Conservation (phyloP, 1,140 invertebrate species). For the Diachasmimorpha longicaudata region DNA sequence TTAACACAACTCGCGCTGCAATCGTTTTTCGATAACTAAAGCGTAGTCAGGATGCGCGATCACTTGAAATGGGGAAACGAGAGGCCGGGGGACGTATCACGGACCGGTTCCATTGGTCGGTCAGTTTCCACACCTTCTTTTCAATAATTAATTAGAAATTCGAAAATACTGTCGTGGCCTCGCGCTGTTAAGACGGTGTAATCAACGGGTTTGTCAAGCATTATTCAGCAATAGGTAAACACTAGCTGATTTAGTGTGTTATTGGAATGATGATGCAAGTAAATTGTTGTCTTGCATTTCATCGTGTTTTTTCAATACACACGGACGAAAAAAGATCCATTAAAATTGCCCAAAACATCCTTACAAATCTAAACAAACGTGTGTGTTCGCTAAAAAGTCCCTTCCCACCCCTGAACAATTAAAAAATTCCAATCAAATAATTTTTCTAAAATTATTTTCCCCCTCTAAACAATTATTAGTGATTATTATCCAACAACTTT, state of each 20-base stretch:
- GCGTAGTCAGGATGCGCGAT: constrained; percentile 38
- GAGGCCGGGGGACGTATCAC: constrained; percentile 43
- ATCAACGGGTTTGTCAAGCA: background rate
- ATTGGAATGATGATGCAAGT: background rate
- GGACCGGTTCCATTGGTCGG: constrained; percentile 57
- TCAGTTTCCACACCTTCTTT: constrained; percentile 58
- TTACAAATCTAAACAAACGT: no score
- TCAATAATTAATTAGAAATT: constrained; percentile 47
- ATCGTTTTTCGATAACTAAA: constrained; percentile 49
- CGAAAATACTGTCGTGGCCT: background rate
- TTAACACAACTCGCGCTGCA: constrained; percentile 8
- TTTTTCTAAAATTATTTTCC: no score
- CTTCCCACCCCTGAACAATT: no score
- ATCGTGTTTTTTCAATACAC: background rate
- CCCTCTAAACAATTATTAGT: no score
- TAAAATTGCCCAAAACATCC: no score
- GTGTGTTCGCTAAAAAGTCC: no score
- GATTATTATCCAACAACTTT: background rate
- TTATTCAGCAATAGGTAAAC: background rate
- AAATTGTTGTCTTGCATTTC: background rate
- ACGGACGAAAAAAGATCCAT: no score
- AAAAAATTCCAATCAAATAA: no score
- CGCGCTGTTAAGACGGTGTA: background rate
- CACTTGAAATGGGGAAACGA: constrained; percentile 47
- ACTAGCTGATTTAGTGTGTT: background rate